Conservation (phyloP, 1,140 invertebrate genomes). For the Acromyrmex heyeri region DNA sequence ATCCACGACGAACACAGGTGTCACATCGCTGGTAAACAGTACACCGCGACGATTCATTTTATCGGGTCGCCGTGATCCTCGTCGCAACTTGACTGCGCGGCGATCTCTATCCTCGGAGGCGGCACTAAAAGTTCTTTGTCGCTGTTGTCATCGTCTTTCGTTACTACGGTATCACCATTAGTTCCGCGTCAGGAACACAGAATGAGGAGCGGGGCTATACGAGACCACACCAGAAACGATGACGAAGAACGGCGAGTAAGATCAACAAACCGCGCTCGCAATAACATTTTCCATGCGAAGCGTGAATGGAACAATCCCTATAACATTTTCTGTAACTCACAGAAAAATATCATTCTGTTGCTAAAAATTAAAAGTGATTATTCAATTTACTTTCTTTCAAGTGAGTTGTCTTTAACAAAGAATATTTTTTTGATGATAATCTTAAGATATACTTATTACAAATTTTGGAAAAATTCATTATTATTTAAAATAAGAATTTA, state of each 20-base stretch:
- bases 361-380: too few species aligned
- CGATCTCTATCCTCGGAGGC: slow-evolving; percentile 43
- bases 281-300: neutral
- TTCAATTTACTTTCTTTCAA: too few species aligned
- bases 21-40: slow-evolving; percentile 15
- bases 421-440: too few species aligned
- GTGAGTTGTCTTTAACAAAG: too few species aligned
- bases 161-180: slow-evolving; percentile 77
- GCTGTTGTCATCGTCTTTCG: slow-evolving; percentile 56
- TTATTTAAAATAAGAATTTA: too few species aligned
- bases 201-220: slow-evolving; percentile 62
- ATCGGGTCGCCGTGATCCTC: slow-evolving; percentile 58
- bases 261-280: slow-evolving; percentile 1
- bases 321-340: neutral
- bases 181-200: slow-evolving; percentile 80
- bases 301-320: neutral
- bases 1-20: slow-evolving; percentile 35
- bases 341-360: too few species aligned
- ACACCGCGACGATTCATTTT: slow-evolving; percentile 51
- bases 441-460: too few species aligned
- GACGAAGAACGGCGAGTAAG: slow-evolving; percentile 12
- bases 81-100: slow-evolving; percentile 35
- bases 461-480: too few species aligned
- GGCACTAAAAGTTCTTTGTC: slow-evolving; percentile 66
- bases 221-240: slow-evolving; percentile 28